Evolutionary conservation across 2,888 invertebrate genomes (phyloP).

Genomic region (Perithous albicinctus): DNA sequence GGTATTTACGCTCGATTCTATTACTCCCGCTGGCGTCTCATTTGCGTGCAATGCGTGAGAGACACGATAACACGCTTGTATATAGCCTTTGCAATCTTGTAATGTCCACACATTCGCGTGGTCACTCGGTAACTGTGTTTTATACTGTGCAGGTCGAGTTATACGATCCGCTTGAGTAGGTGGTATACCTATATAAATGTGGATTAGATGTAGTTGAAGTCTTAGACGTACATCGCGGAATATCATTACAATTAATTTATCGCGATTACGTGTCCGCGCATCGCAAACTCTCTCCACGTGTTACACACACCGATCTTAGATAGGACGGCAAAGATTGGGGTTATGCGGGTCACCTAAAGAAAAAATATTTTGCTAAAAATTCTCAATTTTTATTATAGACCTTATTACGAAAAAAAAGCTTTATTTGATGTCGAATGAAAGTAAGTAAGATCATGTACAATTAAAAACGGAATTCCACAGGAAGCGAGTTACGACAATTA

Average conservation of each 20-base stretch:
- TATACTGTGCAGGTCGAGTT: conserved; percentile 31
- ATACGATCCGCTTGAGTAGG: conserved; percentile 46
- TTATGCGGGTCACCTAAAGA: neutral
- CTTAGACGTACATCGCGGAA: conserved; percentile 61
- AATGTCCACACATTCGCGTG: conserved; percentile 40
- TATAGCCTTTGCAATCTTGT: conserved; percentile 46
- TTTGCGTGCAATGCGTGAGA: conserved; percentile 55
- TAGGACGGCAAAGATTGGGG: neutral
- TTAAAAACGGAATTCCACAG: no score
- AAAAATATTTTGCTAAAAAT: neutral
- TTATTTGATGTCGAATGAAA: no score
- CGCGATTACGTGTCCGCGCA: conserved; percentile 71
- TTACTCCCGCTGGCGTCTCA: conserved; percentile 55
- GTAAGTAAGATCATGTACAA: no score
- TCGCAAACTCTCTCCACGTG: conserved; percentile 44
- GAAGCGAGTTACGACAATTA: no score
- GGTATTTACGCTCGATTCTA: conserved; percentile 54
- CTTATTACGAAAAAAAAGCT: no score
- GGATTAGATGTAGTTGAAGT: neutral
- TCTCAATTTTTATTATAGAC: no score
- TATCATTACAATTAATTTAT: conserved; percentile 75
- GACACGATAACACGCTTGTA: conserved; percentile 39
- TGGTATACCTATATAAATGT: conserved; percentile 22
- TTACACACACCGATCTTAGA: conserved; percentile 56
- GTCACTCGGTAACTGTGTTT: conserved; percentile 13